A percentile compares a stretch with the other conserved stretches of the same genome.
Conservation (phyloP, 2,888 invertebrate species). For the Odontomyia ornata region DNA sequence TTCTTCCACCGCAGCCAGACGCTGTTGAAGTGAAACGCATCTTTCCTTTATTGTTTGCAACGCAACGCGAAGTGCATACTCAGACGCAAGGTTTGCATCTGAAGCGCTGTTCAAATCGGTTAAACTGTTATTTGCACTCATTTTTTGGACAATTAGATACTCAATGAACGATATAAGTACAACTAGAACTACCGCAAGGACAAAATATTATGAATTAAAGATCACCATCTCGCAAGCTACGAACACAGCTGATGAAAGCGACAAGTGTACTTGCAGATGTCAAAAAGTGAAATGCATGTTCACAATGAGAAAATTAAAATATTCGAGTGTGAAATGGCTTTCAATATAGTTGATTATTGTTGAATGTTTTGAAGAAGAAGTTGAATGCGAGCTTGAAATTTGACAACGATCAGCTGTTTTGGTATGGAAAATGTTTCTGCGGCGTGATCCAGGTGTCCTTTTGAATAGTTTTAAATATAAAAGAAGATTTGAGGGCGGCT, state of each 20-base stretch:
- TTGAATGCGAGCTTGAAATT: background rate
- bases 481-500: conserved; percentile 54
- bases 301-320: conserved; percentile 15
- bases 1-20: conserved; percentile 75
- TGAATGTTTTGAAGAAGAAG: background rate
- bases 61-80: conserved; percentile 75
- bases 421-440: conserved; percentile 15
- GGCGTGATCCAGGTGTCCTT: background rate
- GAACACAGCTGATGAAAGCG: conserved; percentile 14
- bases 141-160: background rate
- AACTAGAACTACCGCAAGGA: background rate
- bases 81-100: conserved; percentile 50
- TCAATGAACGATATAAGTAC: background rate
- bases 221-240: background rate
- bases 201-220: background rate
- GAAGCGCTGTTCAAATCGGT: conserved; percentile 21
- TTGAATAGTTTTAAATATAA: conserved; percentile 57
- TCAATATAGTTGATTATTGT: background rate
- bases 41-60: conserved; percentile 84
- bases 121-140: conserved; percentile 46
- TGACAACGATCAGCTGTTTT: background rate
- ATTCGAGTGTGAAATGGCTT: background rate
- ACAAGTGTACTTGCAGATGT: background rate
- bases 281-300: background rate
- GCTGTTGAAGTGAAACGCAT: conserved; percentile 77